These are phyloP conservation scores for Brachystomella parvula DNA, from an alignment of 1,140 invertebrate genomes.

Conservation along the genomic window DNA sequence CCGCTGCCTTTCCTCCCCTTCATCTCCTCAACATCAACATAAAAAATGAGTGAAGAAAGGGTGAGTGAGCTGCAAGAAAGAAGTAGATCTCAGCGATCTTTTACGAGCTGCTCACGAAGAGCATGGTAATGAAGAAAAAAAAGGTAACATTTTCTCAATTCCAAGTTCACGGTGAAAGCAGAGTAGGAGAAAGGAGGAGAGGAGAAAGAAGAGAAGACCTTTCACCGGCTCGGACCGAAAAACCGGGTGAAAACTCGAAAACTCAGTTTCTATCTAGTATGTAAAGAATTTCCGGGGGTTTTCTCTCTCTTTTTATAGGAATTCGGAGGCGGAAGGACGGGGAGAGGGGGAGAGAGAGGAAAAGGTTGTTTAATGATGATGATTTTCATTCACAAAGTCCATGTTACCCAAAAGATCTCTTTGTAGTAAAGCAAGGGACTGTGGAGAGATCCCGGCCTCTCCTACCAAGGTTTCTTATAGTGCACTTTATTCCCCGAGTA, in stretches of 20 bases:
- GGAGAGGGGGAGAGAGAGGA: too few relatives aligned
- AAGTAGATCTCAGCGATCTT: background rate
- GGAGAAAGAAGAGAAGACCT: too few relatives aligned
- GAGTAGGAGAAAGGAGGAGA: background rate
- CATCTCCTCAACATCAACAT: background rate
- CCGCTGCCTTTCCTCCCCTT: background rate
- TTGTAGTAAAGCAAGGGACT: too few relatives aligned
- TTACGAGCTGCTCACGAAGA: too few relatives aligned
- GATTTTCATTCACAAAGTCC: constrained; percentile 11
- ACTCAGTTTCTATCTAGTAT: background rate
- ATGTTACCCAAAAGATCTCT: too few relatives aligned
- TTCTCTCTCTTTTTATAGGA: constrained; percentile 7
- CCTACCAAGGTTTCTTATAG: background rate
- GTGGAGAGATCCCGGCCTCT: background rate
- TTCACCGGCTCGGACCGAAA: background rate
- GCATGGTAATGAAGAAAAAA: background rate
- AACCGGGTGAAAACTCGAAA: background rate
- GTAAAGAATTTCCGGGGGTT: background rate
- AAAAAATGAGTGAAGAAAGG: background rate
- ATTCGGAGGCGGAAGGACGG: background rate
- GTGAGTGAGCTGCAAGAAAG: background rate
- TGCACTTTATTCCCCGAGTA: too few relatives aligned
- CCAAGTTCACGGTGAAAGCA: constrained; percentile 6
- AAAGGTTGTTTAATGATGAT: constrained; percentile 8
- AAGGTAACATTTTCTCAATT: constrained; percentile 5